These are phyloP conservation scores for Pogonognathellus flavescens DNA, from an alignment of 1,140 invertebrate species.

Conservation along the genomic window DNA sequence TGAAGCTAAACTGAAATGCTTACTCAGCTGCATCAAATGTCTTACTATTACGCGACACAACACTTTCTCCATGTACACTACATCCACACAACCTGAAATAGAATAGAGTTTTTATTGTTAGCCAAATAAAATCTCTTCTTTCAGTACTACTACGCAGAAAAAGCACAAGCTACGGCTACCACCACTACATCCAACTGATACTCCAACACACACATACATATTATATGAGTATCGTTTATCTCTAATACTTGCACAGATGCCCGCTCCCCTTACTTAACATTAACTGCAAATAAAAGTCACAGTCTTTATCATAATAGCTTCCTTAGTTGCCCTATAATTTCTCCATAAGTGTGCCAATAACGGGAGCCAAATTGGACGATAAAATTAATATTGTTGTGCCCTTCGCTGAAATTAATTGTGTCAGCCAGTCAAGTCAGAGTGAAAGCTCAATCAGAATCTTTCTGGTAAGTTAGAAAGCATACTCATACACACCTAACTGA, in stretches of 20 bases:
- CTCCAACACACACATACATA: neutral
- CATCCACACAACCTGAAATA: neutral
- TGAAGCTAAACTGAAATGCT: constrained; percentile 35
- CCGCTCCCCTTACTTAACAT: constrained; percentile 21
- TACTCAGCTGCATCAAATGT: constrained; percentile 38
- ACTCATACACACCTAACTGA: too few relatives aligned
- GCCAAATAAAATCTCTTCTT: constrained; percentile 34
- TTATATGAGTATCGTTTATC: too few relatives aligned
- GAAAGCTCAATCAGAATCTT: too few relatives aligned
- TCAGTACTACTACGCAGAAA: neutral
- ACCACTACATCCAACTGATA: neutral
- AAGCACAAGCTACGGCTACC: neutral
- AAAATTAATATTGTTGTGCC: neutral
- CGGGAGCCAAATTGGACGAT: constrained; percentile 34
- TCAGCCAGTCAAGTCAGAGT: neutral
- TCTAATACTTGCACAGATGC: neutral
- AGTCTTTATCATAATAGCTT: constrained; percentile 45
- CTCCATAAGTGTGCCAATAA: constrained; percentile 23
- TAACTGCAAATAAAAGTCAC: constrained; percentile 40
- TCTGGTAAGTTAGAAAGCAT: too few relatives aligned
- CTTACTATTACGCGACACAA: constrained; percentile 35
- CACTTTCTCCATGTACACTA: neutral
- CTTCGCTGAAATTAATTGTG: constrained; percentile 11
- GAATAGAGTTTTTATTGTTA: constrained; percentile 2
- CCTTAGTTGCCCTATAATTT: constrained; percentile 34